These are phyloP conservation scores for Phyllotis vaccarum DNA, from an alignment of 2,797 vertebrate species.

Conservation along the genomic window DNA sequence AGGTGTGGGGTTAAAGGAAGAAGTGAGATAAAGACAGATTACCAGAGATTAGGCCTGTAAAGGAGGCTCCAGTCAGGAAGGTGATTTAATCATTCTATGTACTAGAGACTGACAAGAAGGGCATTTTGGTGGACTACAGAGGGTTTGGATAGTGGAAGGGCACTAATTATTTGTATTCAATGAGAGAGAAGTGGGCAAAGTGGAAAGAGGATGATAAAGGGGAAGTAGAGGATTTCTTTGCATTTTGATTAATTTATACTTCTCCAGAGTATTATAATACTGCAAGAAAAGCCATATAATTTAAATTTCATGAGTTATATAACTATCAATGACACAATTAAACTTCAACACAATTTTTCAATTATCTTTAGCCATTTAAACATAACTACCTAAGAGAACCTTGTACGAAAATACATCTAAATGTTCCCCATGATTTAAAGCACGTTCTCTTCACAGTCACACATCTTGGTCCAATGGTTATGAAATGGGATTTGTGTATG, in stretches of 20 bases:
- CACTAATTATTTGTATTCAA: not conserved
- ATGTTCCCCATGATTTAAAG: constrained; percentile 13
- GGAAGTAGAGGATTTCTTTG: constrained; percentile 10
- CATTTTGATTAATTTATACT: constrained; percentile 60
- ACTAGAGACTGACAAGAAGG: not conserved
- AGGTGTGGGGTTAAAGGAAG: not conserved
- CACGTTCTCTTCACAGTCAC: not conserved
- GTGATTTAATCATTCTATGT: not conserved
- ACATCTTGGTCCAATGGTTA: not conserved
- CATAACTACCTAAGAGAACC: constrained; percentile 47
- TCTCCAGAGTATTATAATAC: constrained; percentile 65
- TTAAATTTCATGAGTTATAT: constrained; percentile 73
- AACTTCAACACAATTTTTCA: constrained; percentile 73
- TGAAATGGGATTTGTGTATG: not conserved
- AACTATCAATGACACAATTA: constrained; percentile 71
- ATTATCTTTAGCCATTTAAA: constrained; percentile 67
- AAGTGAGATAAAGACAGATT: not conserved
- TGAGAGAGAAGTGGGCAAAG: not conserved
- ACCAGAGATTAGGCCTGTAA: not conserved
- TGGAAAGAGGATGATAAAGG: not conserved
- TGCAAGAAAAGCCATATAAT: constrained; percentile 58
- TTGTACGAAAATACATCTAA: constrained; percentile 36
- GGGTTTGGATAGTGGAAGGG: constrained; percentile 3
- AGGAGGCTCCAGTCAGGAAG: not conserved
- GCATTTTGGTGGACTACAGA: not conserved